These are phyloP conservation scores for Trichonephila inaurata DNA, from an alignment of 1,140 invertebrate species.

Conservation along the genomic window DNA sequence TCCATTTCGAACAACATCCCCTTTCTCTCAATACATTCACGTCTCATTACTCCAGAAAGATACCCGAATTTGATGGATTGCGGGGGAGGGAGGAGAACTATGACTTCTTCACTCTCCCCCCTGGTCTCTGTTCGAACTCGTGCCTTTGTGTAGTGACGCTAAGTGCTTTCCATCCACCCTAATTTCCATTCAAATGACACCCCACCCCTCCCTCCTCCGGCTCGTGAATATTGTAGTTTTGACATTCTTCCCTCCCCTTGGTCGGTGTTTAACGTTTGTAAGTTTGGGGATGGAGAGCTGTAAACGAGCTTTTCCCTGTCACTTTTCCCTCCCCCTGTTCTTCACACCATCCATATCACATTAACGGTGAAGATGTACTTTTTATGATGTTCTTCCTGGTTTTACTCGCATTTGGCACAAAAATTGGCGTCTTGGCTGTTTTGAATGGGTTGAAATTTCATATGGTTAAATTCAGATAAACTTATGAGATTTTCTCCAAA, in stretches of 20 bases:
- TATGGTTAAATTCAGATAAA: too few species aligned
- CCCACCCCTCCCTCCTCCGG: not conserved
- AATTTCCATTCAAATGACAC: conserved; percentile 55
- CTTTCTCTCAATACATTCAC: not conserved
- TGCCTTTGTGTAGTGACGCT: not conserved
- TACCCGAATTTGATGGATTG: conserved; percentile 16
- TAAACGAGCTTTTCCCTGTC: conserved; percentile 30
- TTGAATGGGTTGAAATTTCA: too few species aligned
- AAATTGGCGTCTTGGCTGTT: too few species aligned
- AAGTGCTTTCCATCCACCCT: conserved; percentile 29
- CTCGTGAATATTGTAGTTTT: conserved; percentile 40
- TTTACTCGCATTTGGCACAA: too few species aligned
- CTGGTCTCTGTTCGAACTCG: not conserved
- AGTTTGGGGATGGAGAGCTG: conserved; percentile 37
- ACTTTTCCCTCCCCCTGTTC: not conserved
- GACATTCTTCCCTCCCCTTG: not conserved
- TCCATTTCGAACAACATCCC: not conserved
- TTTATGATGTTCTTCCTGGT: not conserved
- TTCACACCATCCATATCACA: not conserved
- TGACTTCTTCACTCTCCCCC: not conserved
- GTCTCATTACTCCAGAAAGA: not conserved
- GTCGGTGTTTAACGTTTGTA: conserved; percentile 50
- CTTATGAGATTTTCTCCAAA: too few species aligned
- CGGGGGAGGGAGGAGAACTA: not conserved
- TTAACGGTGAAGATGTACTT: not conserved